Evolutionary conservation across 2,113 vertebrate genomes (phyloP), one percentile per base, ranked within the genome.

Genomic region (Trogon melanurus): DNA sequence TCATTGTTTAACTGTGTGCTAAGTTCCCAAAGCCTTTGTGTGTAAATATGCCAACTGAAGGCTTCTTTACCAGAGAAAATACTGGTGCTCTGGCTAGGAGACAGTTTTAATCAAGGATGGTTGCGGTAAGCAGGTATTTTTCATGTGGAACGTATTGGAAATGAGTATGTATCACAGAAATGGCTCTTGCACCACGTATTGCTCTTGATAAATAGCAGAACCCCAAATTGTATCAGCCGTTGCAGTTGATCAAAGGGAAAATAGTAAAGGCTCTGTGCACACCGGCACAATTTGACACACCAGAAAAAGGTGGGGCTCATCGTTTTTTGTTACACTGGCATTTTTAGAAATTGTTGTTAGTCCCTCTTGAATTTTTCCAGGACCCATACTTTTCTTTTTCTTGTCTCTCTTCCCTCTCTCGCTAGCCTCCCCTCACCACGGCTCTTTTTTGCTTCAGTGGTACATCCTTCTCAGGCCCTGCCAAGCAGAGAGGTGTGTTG

Each of bases 41-140:
- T 95, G 83, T 89, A 96, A 95, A 96, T 95, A 94, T 93, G 92
- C 91, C 88, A 87, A 18, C 50, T 54, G 91, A 93, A 91, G 78
- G 74, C 91, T 95, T 93, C 82, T 94, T 96, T 96, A 88, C 85
- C 67, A 71, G 95, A 94, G 89, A 53, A 96, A 90, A 96, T 93
- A 93, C 67, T 90, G 88, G 75, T 90, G 48, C 88, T 86, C 67
- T 86, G 90, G 75, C 64, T 78, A 25, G 90, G 88, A 95, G 88
- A 93, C 82, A 88, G 62, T 80, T 97, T 96, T 96, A 96, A 96
- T 95, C 93, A 94, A 96, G 93, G 53, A 45, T 41, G 82, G 85
- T 66, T 93, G 67, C 64, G 83, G 89, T 64, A 93, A 91, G 85
- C 75, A 83, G 94, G 91, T 95, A 82, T 96, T 96, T 96, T 88